Percentiles rank a stretch among this genome's conserved stretches.
phyloP scores from a whole-genome alignment of 1,140 invertebrate genomes.

The Heliconius himera region DNA sequence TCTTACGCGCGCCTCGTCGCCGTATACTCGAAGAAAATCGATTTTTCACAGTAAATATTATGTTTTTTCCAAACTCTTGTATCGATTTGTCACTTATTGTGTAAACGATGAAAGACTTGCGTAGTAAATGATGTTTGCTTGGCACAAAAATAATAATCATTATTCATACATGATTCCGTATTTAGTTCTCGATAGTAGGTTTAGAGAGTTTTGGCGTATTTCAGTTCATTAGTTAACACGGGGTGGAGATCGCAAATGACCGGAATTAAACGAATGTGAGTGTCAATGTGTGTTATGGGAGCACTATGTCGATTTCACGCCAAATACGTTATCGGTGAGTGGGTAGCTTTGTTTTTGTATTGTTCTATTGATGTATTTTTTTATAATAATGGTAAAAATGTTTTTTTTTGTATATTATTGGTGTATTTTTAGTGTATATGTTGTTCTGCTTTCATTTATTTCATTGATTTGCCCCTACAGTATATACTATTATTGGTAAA shows the following conservation, averaged over 20 bases:
- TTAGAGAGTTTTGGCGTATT: not conserved
- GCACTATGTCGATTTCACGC: constrained; percentile 77
- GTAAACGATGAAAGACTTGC: not conserved
- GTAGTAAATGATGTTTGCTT: not conserved
- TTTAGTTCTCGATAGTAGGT: not conserved
- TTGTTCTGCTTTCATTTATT: too few relatives aligned
- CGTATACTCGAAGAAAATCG: constrained; percentile 39
- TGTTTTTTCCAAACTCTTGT: not conserved
- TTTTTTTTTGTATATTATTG: too few relatives aligned
- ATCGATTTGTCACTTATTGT: not conserved
- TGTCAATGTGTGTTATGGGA: constrained; percentile 74
- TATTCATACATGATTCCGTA: not conserved
- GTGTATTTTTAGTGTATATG: too few relatives aligned
- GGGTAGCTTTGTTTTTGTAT: constrained; percentile 26
- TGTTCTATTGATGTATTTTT: not conserved
- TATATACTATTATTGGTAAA: too few relatives aligned
- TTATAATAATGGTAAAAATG: not conserved
- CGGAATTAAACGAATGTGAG: constrained; percentile 19
- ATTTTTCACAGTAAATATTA: not conserved
- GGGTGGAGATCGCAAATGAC: constrained; percentile 13
- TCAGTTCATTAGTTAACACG: not conserved
- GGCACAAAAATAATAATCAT: not conserved
- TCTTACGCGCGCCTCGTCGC: constrained; percentile 53
- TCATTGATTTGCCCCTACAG: too few relatives aligned
- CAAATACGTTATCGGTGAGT: constrained; percentile 75